Conservation (phyloP, 2,113 vertebrate genomes). For the Ctenodactylus gundi region DNA sequence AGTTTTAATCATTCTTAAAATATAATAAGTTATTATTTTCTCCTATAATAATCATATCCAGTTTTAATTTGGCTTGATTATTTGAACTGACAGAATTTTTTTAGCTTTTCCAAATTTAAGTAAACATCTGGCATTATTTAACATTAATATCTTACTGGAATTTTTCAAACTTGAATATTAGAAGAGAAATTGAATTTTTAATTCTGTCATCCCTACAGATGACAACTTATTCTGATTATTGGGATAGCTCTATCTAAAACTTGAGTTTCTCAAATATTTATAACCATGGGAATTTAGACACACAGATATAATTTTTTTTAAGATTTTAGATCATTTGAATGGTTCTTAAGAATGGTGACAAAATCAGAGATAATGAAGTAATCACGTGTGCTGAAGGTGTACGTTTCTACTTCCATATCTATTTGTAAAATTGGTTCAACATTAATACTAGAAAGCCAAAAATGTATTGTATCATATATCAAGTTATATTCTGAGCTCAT, state of each 20-base stretch:
- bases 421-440: neutral
- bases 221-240: neutral
- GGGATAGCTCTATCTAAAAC: neutral
- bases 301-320: neutral
- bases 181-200: neutral
- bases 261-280: neutral
- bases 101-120: constrained; percentile 10
- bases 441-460: neutral
- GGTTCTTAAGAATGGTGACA: neutral
- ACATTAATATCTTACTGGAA: neutral
- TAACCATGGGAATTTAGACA: neutral
- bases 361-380: neutral
- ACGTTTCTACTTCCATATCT: neutral
- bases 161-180: constrained; percentile 28
- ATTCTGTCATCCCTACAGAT: neutral
- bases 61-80: constrained; percentile 26
- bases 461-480: too few species aligned
- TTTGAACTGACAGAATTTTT: neutral
- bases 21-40: neutral
- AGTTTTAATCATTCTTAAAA: neutral
- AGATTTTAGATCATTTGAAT: neutral
- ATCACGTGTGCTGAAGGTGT: neutral
- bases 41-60: neutral
- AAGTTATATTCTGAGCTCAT: too few species aligned
- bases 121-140: neutral